Base-by-base conservation (phyloP, 1,140 invertebrate species). In the Olivierus martensii region DNA sequence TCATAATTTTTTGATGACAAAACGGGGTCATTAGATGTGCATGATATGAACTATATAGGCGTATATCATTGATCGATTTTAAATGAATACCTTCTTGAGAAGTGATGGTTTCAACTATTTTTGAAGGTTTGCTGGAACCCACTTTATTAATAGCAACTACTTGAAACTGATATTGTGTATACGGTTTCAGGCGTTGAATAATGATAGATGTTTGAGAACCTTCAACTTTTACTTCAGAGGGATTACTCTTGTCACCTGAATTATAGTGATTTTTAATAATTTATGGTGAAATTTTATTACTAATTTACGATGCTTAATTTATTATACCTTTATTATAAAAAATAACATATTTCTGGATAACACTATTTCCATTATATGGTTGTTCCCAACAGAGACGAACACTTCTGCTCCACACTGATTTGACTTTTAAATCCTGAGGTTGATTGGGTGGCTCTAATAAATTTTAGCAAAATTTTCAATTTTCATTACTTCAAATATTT, bases 351-450 rank as follows among this genome's bases (percentile, higher is more conserved):
- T 82, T 78, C 59, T 82, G 87, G 58, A 97, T 86, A 0, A 83
- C 83, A n/a, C 87, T 89, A 67, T 95, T 94, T 57, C 92, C 92
- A 67, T 93, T 84, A 67, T 92, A 95, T 35, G 62, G 63, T 49
- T 85, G 80, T 22, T 81, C 82, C 91, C 92, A 97, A 10, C 84
- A 84, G 2, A 97, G 71, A 64, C 89, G 85, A 44, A 93, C 84
- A 6, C 83, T 83, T 55, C 87, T 77, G 59, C 90, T 91, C 51
- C 84, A 88, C 71, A 89, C 88, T 66, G 92, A 86, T 34, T 90
- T 71, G 22, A 95, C 85, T 69, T 88, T 91, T 18, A 93, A 66
- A 57, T 85, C 84, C 65, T 83, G 85, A 0, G 91, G 89, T 47
- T 87, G 81, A 73, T 95, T 90, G 6, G 92, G 90, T 39, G 84